These are phyloP conservation scores for Naso thynnoides DNA, from an alignment of 2,797 vertebrate genomes.

Conservation along the genomic window DNA sequence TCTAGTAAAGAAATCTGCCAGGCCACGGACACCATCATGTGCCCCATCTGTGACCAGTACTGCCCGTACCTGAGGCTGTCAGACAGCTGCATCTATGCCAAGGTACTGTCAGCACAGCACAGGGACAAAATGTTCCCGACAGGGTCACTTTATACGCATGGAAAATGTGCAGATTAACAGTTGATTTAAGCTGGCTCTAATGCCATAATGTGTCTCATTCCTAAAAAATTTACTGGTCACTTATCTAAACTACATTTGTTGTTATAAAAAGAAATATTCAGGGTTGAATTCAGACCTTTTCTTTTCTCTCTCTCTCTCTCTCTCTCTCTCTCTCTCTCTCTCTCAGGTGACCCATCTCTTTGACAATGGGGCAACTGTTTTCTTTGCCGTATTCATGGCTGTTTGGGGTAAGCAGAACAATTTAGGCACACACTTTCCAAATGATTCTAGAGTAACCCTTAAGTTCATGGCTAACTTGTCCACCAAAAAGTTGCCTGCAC, in stretches of 20 bases:
- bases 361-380: constrained; percentile 95
- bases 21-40: constrained; percentile 93
- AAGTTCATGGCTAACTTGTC: too few relatives aligned
- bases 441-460: too few relatives aligned
- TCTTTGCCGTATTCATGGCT: constrained; percentile 97
- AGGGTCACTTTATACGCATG: neutral
- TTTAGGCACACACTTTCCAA: too few relatives aligned
- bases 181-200: neutral
- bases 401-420: constrained; percentile 91
- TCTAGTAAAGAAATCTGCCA: constrained; percentile 97
- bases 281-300: too few relatives aligned
- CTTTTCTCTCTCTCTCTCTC: too few relatives aligned
- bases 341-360: constrained; percentile 94
- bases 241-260: neutral
- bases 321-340: neutral
- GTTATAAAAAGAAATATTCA: too few relatives aligned
- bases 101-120: constrained; percentile 81
- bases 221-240: neutral
- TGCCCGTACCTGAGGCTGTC: constrained; percentile 94
- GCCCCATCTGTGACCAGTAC: constrained; percentile 95
- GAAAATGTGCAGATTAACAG: neutral
- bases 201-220: neutral
- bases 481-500: too few relatives aligned
- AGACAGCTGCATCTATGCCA: constrained; percentile 95
- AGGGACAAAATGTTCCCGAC: neutral